Evolutionary conservation across 1,140 invertebrate genomes (phyloP), one percentile per base, ranked within the genome.

Genomic region (Yoshiicerus persimilis): DNA sequence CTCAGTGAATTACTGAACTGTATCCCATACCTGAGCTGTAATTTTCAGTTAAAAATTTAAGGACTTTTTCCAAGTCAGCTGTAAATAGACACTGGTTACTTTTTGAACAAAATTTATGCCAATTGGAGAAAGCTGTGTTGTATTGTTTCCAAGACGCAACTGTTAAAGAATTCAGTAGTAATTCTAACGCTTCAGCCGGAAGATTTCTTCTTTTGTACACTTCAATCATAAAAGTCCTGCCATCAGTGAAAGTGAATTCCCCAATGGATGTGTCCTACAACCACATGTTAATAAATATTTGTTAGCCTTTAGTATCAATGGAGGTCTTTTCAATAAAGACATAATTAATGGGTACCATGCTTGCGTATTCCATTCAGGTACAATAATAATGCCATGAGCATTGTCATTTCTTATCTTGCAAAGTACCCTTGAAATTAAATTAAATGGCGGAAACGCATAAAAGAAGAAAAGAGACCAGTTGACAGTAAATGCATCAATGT

Each of bases 381-480:
- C 88, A 1, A 89, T 77, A 2, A 89, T 23, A 1, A 89, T 87
- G 1, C 88, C 88, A 1, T 0, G 39, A 11, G 80, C 87, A 1
- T 84, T 64, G 20, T 88, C 87, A 30, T 4, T 34, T 20, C n/a
- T 13, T 4, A 88, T 88, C 34, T 88, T 88, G 13, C 25, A 30
- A 62, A 88, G 27, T 23, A 84, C 77, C 27, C 87, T 4, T 0
- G 16, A 30, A 36, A 88, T 66, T 16, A 88, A 10, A 5, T 30
- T 38, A 56, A 88, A 88, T 0, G 87, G 87, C 13, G 87, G 87
- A 85, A 88, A 88, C 1, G 80, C 77, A 30, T 88, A 88, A 70
- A 88, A 88, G 27, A 38, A 84, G 10, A 13, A 13, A 41, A 23
- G 8, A 5, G 32, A 27, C 87, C 87, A 88, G 8, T 23, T 2